A percentile compares a stretch with the other conserved stretches of the same genome.
Conservation (phyloP, 2,113 vertebrate genomes). For the Trichomycterus rosablanca region DNA sequence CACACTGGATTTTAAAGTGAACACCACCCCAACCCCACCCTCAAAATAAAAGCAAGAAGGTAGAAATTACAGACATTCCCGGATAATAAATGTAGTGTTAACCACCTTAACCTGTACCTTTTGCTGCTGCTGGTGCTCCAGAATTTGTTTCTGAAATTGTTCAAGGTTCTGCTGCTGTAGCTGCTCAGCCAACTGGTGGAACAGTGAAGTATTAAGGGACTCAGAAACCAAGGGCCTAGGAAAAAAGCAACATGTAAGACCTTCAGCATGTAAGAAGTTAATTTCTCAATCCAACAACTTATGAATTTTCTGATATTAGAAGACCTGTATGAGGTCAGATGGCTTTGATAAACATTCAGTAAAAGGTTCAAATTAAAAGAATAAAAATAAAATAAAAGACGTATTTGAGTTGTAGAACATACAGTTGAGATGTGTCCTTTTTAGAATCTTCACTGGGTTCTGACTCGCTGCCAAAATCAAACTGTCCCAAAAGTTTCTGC, state of each 20-base stretch:
- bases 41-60: no score
- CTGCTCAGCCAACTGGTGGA: constrained; percentile 95
- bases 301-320: no score
- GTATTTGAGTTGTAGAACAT: no score
- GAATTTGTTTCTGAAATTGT: constrained; percentile 91
- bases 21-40: no score
- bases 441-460: constrained; percentile 87
- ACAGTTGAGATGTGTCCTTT: constrained; percentile 90
- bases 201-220: constrained; percentile 94
- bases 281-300: no score
- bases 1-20: no score
- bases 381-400: no score
- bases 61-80: no score
- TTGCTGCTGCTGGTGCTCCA: constrained; percentile 76
- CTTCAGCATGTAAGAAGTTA: not conserved
- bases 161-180: constrained; percentile 96
- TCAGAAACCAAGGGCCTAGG: constrained; percentile 88
- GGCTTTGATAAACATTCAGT: no score
- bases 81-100: no score
- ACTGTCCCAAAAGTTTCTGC: constrained; percentile 94
- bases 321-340: no score
- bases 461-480: constrained; percentile 91
- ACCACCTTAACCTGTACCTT: constrained; percentile 73
- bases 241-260: not conserved
- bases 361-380: no score